These are phyloP conservation scores for Oligia strigilis DNA, from an alignment of 2,888 invertebrate genomes.

Conservation along the genomic window DNA sequence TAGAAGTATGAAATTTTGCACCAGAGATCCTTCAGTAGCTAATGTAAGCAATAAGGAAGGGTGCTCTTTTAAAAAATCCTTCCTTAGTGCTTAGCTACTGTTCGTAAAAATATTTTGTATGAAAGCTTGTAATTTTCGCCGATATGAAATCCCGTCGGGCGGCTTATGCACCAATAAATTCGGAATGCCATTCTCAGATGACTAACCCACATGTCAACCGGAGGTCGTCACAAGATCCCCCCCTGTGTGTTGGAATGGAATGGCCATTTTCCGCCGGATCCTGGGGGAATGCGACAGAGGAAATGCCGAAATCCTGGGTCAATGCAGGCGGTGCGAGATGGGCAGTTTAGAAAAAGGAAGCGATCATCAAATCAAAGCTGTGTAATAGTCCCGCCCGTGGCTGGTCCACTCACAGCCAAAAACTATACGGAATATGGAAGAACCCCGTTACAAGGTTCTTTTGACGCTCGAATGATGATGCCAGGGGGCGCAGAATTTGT, in stretches of 20 bases:
- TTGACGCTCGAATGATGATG: not conserved
- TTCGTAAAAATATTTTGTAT: no score
- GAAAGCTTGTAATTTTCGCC: not conserved
- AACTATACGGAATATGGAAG: not conserved
- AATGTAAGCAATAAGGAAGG: no score
- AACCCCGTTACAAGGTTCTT: not conserved
- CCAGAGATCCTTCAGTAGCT: no score
- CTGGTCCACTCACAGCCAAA: not conserved
- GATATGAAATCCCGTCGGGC: not conserved
- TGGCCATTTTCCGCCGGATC: slow-evolving; percentile 59
- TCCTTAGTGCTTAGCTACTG: no score
- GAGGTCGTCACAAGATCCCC: slow-evolving; percentile 33
- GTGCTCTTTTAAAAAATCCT: no score
- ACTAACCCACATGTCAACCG: slow-evolving; percentile 28
- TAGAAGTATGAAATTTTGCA: no score
- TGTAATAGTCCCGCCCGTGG: not conserved
- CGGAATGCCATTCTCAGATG: slow-evolving; percentile 14
- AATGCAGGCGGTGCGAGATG: slow-evolving; percentile 24
- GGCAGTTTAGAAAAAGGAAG: slow-evolving; percentile 29
- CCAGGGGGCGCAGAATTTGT: not conserved
- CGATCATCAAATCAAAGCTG: slow-evolving; percentile 26
- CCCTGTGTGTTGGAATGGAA: slow-evolving; percentile 37
- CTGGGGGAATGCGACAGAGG: slow-evolving; percentile 50
- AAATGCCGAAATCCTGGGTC: slow-evolving; percentile 41
- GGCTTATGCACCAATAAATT: slow-evolving; percentile 1